phyloP scores from a whole-genome alignment of 1,140 invertebrate genomes.

The Trichoplusia ni region DNA sequence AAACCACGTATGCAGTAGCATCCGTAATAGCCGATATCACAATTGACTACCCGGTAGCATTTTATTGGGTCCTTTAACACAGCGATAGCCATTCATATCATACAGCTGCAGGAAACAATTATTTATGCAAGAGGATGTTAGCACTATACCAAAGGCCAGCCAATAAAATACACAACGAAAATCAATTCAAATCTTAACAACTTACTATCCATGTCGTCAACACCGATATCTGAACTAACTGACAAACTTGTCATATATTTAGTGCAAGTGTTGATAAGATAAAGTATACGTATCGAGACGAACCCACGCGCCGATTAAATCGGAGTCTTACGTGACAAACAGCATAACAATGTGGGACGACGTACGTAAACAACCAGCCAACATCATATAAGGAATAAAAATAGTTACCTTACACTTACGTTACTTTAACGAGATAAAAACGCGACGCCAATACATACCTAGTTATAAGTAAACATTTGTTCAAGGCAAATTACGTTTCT shows the following conservation, averaged over 20 bases:
- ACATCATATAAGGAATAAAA: constrained; percentile 17
- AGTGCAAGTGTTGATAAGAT: constrained; percentile 48
- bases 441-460: constrained; percentile 27
- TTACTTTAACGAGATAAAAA: constrained; percentile 26
- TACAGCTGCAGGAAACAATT: constrained; percentile 15
- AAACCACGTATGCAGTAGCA: no score
- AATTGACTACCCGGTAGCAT: constrained; percentile 17
- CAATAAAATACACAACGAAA: constrained; percentile 7
- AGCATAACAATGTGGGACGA: background rate
- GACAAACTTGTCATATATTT: constrained; percentile 37
- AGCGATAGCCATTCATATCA: background rate
- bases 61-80: background rate
- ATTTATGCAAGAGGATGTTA: constrained; percentile 20
- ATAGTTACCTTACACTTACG: constrained; percentile 4
- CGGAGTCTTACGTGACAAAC: constrained; percentile 11
- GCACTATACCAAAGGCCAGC: background rate
- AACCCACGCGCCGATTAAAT: constrained; percentile 15
- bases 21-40: no score
- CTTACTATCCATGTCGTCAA: constrained; percentile 63
- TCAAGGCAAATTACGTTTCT: constrained; percentile 38
- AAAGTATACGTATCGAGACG: constrained; percentile 34
- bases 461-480: constrained; percentile 32
- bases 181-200: constrained; percentile 41
- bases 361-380: constrained; percentile 19
- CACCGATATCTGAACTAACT: constrained; percentile 31